Evolutionary conservation across 37 sponge, comb jelly and placozoan species (phyloP).

Genomic region (Amphimedon queenslandica): DNA sequence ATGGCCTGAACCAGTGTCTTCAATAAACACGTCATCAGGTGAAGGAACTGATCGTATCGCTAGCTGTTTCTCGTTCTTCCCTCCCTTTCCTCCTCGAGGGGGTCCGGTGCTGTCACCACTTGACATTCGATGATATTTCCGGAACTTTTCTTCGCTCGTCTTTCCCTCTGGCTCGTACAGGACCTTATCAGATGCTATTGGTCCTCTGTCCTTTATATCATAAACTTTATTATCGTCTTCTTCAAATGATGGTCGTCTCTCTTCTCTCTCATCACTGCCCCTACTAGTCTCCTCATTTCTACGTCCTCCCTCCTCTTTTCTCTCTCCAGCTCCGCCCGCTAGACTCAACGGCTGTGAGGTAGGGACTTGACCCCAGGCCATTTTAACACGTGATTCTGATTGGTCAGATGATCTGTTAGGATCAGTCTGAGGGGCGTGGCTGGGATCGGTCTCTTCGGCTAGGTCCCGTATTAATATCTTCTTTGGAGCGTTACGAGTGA

Average conservation of each 20-base stretch:
- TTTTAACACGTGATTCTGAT: constrained; percentile 3
- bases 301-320: background rate
- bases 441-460: constrained; percentile 5
- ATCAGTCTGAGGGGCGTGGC: background rate
- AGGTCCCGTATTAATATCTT: constrained; percentile 49
- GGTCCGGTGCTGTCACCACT: constrained; percentile 1
- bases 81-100: background rate
- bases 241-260: background rate
- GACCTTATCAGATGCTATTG: constrained; percentile 30
- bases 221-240: constrained; percentile 42
- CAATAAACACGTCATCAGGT: background rate
- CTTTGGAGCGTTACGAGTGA: constrained; percentile 5
- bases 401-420: background rate
- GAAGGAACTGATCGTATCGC: background rate
- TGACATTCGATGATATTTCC: constrained; percentile 35
- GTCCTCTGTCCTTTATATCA: constrained; percentile 40
- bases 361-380: constrained; percentile 2
- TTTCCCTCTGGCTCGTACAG: constrained; percentile 79
- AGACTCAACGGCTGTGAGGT: background rate
- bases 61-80: background rate
- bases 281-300: background rate
- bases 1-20: too few species aligned
- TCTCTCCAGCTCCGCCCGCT: background rate
- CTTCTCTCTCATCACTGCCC: background rate
- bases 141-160: constrained; percentile 61